Base-by-base conservation (phyloP, 2,888 invertebrate species). In the Drosophila pegasa region DNA sequence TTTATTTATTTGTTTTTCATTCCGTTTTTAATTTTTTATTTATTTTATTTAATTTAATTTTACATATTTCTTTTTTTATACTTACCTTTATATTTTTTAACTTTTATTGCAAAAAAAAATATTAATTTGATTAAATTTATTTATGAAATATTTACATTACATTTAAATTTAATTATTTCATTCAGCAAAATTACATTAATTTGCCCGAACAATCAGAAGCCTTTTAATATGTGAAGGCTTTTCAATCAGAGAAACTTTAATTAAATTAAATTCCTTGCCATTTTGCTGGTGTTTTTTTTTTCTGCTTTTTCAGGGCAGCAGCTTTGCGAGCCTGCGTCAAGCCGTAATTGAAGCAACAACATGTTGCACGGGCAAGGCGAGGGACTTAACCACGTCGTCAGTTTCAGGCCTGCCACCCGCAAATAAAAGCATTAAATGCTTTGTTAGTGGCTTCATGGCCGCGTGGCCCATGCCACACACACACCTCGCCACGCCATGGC, bases 371-470 rank as follows among this genome's bases (percentile, higher is more conserved):
- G 65, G 43, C 65, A 55, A 40, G 54, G 47, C 70, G 57, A 55
- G 55, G 75, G 27, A 57, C 61, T 72, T 72, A n/a, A 52, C 59
- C 41, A 47, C 45, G 72, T 63, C 64, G 80, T 71, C 81, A 78
- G 62, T 76, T 88, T 67, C 74, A 71, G 86, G 83, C 78, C 74
- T 86, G 80, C 77, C 78, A 71, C 88, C 80, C 88, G 75, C 80
- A 87, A 82, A 87, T 82, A 86, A 86, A 86, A 88, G 80, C 87
- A 86, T 88, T 83, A 78, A 84, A 88, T 79, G 87, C 72, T 84
- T 86, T 86, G 88, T 77, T 87, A 71, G 72, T 65, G 76, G 60
- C 60, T 54, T 61, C 73, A 64, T 61, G 55, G 60, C 54, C 50
- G 33, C n/a, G 22, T 33, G 14, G 16, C 45, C 33, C 37, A 52